phyloP scores from a whole-genome alignment of 1,140 invertebrate genomes.

The Dufourea novaeangliae region DNA sequence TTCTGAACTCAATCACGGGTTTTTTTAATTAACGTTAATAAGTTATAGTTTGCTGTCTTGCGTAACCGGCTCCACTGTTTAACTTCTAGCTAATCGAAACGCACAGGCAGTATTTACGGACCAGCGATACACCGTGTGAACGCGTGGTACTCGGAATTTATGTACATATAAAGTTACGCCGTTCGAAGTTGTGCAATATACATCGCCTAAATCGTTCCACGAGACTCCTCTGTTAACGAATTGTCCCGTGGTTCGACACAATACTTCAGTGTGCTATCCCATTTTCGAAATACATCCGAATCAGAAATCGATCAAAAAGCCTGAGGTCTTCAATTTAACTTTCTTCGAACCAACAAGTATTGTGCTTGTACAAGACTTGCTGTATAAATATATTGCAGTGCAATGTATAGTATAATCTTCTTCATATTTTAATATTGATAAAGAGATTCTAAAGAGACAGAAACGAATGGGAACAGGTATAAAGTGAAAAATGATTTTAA shows the following conservation, averaged over 20 bases:
- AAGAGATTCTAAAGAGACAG: not conserved
- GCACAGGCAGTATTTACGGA: not conserved
- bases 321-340: no score
- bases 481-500: not conserved
- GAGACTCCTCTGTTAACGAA: constrained; percentile 31
- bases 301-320: no score
- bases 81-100: not conserved
- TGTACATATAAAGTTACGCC: not conserved
- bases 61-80: not conserved
- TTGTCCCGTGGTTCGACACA: not conserved
- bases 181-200: constrained; percentile 29
- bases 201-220: constrained; percentile 32
- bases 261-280: not conserved
- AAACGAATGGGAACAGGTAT: not conserved
- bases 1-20: constrained; percentile 8
- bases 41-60: constrained; percentile 20
- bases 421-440: no score
- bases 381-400: no score
- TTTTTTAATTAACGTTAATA: constrained; percentile 32
- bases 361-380: no score
- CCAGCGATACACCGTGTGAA: not conserved
- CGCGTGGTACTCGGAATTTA: not conserved
- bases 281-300: no score
- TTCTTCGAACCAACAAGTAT: no score
- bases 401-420: no score